Conservation (phyloP, 2,113 vertebrate species). For the Mola mola region DNA sequence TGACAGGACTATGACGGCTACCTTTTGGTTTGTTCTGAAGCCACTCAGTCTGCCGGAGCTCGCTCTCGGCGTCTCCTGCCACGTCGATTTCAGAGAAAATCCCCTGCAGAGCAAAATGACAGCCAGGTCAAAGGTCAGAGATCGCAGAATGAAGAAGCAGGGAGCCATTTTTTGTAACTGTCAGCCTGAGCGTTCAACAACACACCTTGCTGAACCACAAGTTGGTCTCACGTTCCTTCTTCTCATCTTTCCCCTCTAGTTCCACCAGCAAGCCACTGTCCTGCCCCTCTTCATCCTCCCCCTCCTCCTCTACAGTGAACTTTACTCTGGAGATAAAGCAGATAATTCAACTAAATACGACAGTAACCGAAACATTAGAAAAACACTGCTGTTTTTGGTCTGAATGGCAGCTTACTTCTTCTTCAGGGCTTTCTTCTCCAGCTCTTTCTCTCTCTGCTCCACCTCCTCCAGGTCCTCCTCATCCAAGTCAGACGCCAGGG, state of each 20-base stretch:
- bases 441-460: slow-evolving; percentile 65
- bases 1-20: slow-evolving; percentile 7
- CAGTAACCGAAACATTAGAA: not conserved
- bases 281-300: slow-evolving; percentile 67
- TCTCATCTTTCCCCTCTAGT: slow-evolving; percentile 86
- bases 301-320: slow-evolving; percentile 70
- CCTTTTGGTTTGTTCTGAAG: slow-evolving; percentile 73
- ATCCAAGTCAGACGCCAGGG: slow-evolving; percentile 91
- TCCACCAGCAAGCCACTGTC: slow-evolving; percentile 87
- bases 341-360: too few relatives aligned
- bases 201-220: slow-evolving; percentile 96
- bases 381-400: not conserved
- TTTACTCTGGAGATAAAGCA: slow-evolving; percentile 65
- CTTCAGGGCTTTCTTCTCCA: slow-evolving; percentile 58
- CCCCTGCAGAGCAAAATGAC: slow-evolving; percentile 73
- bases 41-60: slow-evolving; percentile 87
- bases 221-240: slow-evolving; percentile 83
- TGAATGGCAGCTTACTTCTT: slow-evolving; percentile 67
- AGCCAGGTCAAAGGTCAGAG: not conserved
- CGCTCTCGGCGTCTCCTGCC: slow-evolving; percentile 85
- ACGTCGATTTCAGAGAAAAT: slow-evolving; percentile 90
- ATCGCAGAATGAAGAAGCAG: not conserved
- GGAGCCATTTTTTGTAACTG: not conserved
- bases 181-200: not conserved
- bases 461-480: slow-evolving; percentile 88